Base-by-base conservation (phyloP, 2,888 invertebrate species). In the Hirtodrosophila confusa region DNA sequence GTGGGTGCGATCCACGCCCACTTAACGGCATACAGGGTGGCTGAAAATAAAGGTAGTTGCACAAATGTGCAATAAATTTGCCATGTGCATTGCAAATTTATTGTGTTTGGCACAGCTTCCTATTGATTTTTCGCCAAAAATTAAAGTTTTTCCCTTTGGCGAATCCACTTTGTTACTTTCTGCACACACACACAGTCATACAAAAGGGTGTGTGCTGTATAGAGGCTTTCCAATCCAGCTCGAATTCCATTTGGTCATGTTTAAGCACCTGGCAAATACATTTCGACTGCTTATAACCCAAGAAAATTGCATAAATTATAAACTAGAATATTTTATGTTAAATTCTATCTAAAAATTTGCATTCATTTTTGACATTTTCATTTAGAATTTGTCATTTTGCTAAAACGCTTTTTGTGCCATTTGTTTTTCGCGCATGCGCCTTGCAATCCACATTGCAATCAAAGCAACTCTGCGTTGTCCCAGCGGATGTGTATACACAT, bases 391-490 rank as follows among this genome's bases (percentile, higher is more conserved):
- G 24, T 41, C 56, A 35, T 69, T 74, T 73, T 68, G 44, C 64
- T 35, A 24, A 29, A 49, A 43, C 35, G 37, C 33, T 44, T 40
- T 75, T 74, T 71, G 63, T 55, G 66, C 68, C 45, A 69, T 58
- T 43, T 83, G 78, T 72, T 84, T 86, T 87, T 87, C 39, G 83
- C 84, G 84, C 84, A 84, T 84, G 84, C 84, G 84, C 84, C 51
- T 54, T 87, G 23, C 36, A 12, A 3, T 47, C 8, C 27, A 35
- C 39, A 37, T 57, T 40, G 45, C 36, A 49, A 55, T 60, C 78
- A 85, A 84, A 84, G 84, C 84, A 84, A 84, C 84, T 84, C 84
- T 84, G 84, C 57, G 65, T 50, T 65, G 51, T 49, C 10, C 50
- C 35, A 39, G 71, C 45, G 23, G 36, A 29, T 57, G 45, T 31